Base-by-base conservation (phyloP, 1,140 invertebrate species). In the Odontomachus brunneus region DNA sequence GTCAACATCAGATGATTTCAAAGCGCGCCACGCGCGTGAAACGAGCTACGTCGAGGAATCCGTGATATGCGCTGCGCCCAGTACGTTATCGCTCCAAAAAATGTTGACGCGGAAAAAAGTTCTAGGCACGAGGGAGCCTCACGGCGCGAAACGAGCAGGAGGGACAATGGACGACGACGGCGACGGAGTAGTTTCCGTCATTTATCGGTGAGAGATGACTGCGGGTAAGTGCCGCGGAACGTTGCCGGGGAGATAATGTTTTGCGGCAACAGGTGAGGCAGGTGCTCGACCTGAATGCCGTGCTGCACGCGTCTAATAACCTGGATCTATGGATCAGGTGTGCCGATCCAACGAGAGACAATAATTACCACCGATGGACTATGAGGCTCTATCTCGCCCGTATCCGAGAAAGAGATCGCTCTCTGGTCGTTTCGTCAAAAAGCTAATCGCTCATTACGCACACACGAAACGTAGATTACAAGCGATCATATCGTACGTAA, bases 251-350 rank as follows among this genome's bases (percentile, higher is more conserved):
- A 92, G 92, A 94, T 93, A 94, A 93, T 93, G 93, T 94, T 94
- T 94, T 94, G 93, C 92, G 86, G 93, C 93, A 94, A 94, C 93
- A 94, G 93, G 93, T 94, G 93, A 94, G 90, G 91, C 93, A 94
- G 93, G 93, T 94, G 93, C 91, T 92, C 92, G 90, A 92, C 92
- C 92, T 94, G 93, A 92, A 93, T 92, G 91, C 91, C 92, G 89
- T 88, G 90, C 88, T 89, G 91, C 91, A 92, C 92, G 91, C 90
- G 91, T 93, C 92, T 94, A 93, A 93, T 93, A 92, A 93, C 89
- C 90, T 93, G 88, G 85, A 93, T 92, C 91, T 93, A 93, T 92
- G 92, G 92, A 93, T 94, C 92, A 93, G 93, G 90, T 92, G 91
- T 91, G 90, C 74, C 82, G 84, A 88, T 89, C 85, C 88, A 87